phyloP scores from a whole-genome alignment of 2,888 invertebrate genomes.

The Phytoseiulus persimilis region DNA sequence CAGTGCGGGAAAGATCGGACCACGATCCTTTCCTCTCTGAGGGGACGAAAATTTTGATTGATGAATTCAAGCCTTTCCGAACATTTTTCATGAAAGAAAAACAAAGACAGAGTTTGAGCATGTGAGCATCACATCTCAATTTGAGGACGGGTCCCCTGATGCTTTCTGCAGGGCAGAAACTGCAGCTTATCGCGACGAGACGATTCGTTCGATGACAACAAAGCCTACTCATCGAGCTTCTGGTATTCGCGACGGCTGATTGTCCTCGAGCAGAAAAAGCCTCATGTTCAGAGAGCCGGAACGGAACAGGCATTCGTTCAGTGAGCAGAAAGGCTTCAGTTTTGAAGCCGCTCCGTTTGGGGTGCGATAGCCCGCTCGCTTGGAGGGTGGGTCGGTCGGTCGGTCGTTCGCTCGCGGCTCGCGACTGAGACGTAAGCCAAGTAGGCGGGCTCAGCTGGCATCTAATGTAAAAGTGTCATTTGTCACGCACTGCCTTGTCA shows the following conservation, averaged over 20 bases:
- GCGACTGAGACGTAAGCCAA: neutral
- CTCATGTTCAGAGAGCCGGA: neutral
- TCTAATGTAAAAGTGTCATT: slow-evolving; percentile 5
- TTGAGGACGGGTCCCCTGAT: too few species aligned
- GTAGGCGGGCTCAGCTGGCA: neutral
- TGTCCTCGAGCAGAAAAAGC: neutral
- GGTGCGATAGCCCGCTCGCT: neutral
- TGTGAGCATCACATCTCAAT: too few species aligned
- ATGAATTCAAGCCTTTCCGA: too few species aligned
- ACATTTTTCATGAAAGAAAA: too few species aligned
- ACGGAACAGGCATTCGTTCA: neutral
- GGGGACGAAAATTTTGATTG: too few species aligned
- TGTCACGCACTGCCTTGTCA: neutral
- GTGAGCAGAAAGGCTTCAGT: neutral
- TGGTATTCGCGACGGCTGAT: neutral
- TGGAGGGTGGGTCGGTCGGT: neutral
- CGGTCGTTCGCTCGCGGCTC: neutral
- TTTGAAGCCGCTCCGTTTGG: neutral
- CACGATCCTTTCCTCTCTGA: too few species aligned
- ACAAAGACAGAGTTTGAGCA: too few species aligned
- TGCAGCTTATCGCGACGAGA: too few species aligned
- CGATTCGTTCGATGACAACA: too few species aligned
- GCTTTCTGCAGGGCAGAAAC: too few species aligned
- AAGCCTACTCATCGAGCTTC: neutral
- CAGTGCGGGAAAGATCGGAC: too few species aligned